A percentile compares a stretch with the other conserved stretches of the same genome.
phyloP scores from a whole-genome alignment of 2,888 invertebrate genomes.

The Leucophenga montana region DNA sequence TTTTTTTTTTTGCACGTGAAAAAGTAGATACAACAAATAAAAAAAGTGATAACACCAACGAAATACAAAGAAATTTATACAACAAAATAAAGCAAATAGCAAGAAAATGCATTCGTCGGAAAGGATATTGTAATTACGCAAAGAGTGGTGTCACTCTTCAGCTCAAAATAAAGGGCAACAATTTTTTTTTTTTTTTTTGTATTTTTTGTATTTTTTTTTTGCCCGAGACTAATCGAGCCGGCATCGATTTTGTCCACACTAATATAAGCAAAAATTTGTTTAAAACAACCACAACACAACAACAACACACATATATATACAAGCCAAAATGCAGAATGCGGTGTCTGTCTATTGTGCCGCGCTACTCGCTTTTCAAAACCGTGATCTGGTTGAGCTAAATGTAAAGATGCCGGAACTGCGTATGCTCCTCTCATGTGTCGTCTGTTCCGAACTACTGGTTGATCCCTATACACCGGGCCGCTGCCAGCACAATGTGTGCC shows the following conservation, averaged over 20 bases:
- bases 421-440: constrained; percentile 90
- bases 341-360: background rate
- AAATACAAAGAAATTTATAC: background rate
- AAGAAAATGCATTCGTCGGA: background rate
- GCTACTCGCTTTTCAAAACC: background rate
- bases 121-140: background rate
- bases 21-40: background rate
- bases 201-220: background rate
- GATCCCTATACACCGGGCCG: constrained; percentile 87
- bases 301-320: background rate
- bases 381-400: constrained; percentile 78
- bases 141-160: background rate
- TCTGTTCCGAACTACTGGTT: constrained; percentile 87
- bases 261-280: background rate
- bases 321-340: background rate
- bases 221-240: background rate
- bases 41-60: constrained; percentile 4
- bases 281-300: background rate
- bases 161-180: background rate
- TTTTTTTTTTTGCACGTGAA: constrained; percentile 25
- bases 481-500: constrained; percentile 93
- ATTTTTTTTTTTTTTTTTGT: constrained; percentile 12
- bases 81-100: background rate
- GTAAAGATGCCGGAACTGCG: constrained; percentile 88
- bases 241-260: constrained; percentile 4